phyloP scores from a whole-genome alignment of 1,140 invertebrate genomes.

The Diprion similis region DNA sequence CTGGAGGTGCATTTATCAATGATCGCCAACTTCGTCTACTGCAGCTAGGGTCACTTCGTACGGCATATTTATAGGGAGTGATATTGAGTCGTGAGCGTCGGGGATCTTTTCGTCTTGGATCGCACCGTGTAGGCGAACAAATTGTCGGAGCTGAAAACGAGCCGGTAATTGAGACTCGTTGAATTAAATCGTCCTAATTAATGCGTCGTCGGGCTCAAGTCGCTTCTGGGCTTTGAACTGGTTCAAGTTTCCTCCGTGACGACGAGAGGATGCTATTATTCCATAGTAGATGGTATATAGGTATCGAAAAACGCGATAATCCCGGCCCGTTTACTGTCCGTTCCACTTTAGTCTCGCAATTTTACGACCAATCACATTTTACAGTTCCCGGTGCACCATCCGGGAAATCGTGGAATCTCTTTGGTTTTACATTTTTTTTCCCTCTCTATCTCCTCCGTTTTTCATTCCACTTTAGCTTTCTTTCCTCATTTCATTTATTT shows the following conservation, averaged over 20 bases:
- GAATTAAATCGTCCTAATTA: not conserved
- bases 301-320: not conserved
- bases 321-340: not conserved
- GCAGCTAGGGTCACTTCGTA: not conserved
- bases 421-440: not conserved
- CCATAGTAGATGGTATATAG: not conserved
- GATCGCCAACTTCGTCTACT: not conserved
- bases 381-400: constrained; percentile 4
- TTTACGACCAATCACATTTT: constrained; percentile 7
- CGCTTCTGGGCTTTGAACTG: not conserved
- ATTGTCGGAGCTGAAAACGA: not conserved
- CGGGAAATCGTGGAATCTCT: not conserved
- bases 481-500: not conserved
- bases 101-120: not conserved
- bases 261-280: not conserved
- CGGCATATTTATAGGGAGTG: not conserved
- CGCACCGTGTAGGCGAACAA: not conserved
- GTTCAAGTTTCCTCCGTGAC: not conserved
- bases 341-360: not conserved
- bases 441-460: too few relatives aligned
- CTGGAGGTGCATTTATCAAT: constrained; percentile 2
- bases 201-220: not conserved
- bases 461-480: not conserved
- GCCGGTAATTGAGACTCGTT: not conserved
- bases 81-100: not conserved